A percentile compares a stretch with the other conserved stretches of the same genome.
phyloP scores from a whole-genome alignment of 2,797 vertebrate species.

The Poecilia velifera region DNA sequence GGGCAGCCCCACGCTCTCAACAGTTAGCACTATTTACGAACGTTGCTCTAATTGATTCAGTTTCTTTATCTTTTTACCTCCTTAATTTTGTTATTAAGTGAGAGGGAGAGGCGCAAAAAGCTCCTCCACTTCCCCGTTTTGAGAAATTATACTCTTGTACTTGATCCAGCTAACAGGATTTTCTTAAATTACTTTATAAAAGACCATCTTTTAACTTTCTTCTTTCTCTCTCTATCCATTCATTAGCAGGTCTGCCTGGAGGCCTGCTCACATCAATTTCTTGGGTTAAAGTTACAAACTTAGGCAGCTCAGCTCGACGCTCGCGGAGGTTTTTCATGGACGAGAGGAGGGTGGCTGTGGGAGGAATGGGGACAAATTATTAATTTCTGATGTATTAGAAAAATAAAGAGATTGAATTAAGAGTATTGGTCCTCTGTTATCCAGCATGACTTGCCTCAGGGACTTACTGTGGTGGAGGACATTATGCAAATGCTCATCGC shows the following conservation, averaged over 20 bases:
- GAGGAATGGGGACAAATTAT: constrained; percentile 91
- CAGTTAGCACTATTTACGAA: constrained; percentile 78
- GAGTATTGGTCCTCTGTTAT: constrained; percentile 99
- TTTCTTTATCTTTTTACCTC: constrained; percentile 81
- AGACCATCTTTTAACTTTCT: constrained; percentile 99
- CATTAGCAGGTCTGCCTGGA: constrained; percentile 99
- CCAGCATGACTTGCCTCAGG: constrained; percentile 96
- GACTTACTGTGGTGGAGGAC: constrained; percentile 96
- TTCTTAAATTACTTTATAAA: constrained; percentile 99
- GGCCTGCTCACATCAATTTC: constrained; percentile 95
- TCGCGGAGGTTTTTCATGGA: constrained; percentile 95
- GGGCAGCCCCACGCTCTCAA: constrained; percentile 61
- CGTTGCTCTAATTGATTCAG: constrained; percentile 81
- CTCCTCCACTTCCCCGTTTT: constrained; percentile 83
- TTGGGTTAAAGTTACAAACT: constrained; percentile 99
- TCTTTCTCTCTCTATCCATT: constrained; percentile 99
- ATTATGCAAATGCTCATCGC: constrained; percentile 98
- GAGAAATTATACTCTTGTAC: constrained; percentile 99
- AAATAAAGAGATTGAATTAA: constrained; percentile 99
- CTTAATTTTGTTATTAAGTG: constrained; percentile 83
- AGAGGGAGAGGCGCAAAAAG: constrained; percentile 74
- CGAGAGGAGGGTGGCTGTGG: constrained; percentile 67
- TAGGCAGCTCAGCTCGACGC: constrained; percentile 96
- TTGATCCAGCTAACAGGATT: constrained; percentile 99
- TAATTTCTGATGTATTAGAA: constrained; percentile 99